phyloP scores from a whole-genome alignment of 2,797 vertebrate genomes.

The Todus mexicanus region DNA sequence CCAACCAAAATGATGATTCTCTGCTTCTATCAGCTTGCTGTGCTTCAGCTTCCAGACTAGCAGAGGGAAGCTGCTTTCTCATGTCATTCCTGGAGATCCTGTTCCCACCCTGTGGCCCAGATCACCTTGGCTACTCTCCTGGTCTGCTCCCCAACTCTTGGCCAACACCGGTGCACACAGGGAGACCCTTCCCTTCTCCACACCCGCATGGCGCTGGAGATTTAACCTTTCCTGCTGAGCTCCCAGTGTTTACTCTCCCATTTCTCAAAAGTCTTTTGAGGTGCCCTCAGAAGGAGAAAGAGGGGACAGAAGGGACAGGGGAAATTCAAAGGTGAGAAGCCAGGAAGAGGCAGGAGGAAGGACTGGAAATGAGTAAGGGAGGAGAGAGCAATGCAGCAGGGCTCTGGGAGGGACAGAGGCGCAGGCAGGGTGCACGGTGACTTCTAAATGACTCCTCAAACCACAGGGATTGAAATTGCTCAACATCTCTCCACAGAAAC shows the following conservation, averaged over 20 bases:
- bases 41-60: neutral
- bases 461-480: neutral
- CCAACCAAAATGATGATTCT: too few relatives aligned
- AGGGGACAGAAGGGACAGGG: neutral
- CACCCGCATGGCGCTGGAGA: fast-evolving
- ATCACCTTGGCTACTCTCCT: neutral
- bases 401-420: neutral
- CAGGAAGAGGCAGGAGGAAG: neutral
- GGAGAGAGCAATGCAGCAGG: neutral
- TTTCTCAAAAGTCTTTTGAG: neutral
- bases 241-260: neutral
- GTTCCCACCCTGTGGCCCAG: neutral
- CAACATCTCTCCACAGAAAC: neutral
- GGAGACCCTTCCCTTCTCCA: neutral
- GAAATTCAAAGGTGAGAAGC: neutral
- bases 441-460: neutral
- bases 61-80: neutral
- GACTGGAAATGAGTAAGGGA: neutral
- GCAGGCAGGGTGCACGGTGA: neutral
- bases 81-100: neutral
- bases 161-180: fast-evolving
- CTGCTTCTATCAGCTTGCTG: too few relatives aligned
- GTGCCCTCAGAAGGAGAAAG: neutral
- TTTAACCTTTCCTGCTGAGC: neutral
- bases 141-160: neutral